Base-by-base conservation (phyloP, 2,888 invertebrate genomes). In the Caenorhabditis sp. region DNA sequence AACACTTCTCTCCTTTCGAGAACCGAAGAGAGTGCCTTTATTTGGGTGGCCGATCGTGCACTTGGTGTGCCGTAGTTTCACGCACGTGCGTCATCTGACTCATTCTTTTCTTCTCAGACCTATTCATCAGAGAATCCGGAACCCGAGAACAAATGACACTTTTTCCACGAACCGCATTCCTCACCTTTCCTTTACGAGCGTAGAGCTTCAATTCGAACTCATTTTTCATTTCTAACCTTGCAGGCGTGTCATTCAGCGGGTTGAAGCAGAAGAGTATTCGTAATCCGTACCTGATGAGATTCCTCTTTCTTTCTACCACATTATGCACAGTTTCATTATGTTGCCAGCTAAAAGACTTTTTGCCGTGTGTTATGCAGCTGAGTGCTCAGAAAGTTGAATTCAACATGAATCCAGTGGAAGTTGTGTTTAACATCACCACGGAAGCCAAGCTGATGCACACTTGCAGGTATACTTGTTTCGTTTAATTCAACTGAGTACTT, bases 371-470 rank as follows among this genome's bases (percentile, higher is more conserved):
- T 9, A 71, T 88, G 65, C 80, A 84, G 40, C 62, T 88, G 18
- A 84, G 82, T 35, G 56, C 85, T 2, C 84, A 85, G 51, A 76
- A 79, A 58, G 86, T 88, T 13, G 88, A 84, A 9, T 88, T 88
- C 72, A 85, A 88, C 32, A 80, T 80, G 24, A 88, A 88, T 60
- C 83, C 88, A 13, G 67, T 88, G 18, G 83, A 88, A 37, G 86
- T 88, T 0, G 70, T 88, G 15, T 85, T 85, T 71, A 85, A 84
- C 24, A 82, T 88, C 15, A 87, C 85, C 0, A 83, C 88, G 5
- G 87, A 87, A 69, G 87, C 88, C 3, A 86, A 84, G 61, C 67
- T 88, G 0, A 74, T 85, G 44, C 85, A 87, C 60, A 85, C 88
- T 20, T 88, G 89, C 85, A 81, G 82, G 88, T 88, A 22, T 5